Conservation (phyloP, 2,113 vertebrate species). For the Phaethon lepturus region DNA sequence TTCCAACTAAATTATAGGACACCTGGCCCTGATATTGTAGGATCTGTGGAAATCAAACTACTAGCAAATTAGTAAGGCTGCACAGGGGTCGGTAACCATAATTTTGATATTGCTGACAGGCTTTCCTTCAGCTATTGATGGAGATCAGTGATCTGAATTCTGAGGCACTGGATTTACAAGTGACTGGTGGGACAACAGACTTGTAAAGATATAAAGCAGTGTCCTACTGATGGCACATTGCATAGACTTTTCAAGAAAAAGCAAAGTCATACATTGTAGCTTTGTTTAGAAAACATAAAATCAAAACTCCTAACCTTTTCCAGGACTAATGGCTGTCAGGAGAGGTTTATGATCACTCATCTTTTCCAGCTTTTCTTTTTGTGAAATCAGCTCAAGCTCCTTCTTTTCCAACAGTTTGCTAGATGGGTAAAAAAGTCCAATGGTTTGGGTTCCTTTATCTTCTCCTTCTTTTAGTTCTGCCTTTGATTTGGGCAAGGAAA, state of each 20-base stretch:
- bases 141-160: not conserved
- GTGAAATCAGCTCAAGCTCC: constrained; percentile 71
- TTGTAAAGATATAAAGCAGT: not conserved
- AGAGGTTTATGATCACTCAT: constrained; percentile 79
- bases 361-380: constrained; percentile 76
- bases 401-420: constrained; percentile 80
- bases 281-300: constrained; percentile 1
- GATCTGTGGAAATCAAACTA: not conserved
- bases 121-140: not conserved
- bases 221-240: not conserved
- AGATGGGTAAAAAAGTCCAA: constrained; percentile 91
- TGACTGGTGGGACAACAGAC: not conserved
- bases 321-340: constrained; percentile 88
- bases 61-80: not conserved
- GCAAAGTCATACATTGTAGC: not conserved
- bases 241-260: not conserved
- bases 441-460: constrained; percentile 85
- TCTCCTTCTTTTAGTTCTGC: constrained; percentile 38
- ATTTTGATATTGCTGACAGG: not conserved
- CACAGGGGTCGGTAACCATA: not conserved
- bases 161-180: not conserved
- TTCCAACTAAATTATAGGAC: not conserved
- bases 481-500: not conserved
- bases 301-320: constrained; percentile 80
- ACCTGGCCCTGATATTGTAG: not conserved